Evolutionary conservation across 2,113 vertebrate species (phyloP).

Genomic region (Gracilinanus agilis): DNA sequence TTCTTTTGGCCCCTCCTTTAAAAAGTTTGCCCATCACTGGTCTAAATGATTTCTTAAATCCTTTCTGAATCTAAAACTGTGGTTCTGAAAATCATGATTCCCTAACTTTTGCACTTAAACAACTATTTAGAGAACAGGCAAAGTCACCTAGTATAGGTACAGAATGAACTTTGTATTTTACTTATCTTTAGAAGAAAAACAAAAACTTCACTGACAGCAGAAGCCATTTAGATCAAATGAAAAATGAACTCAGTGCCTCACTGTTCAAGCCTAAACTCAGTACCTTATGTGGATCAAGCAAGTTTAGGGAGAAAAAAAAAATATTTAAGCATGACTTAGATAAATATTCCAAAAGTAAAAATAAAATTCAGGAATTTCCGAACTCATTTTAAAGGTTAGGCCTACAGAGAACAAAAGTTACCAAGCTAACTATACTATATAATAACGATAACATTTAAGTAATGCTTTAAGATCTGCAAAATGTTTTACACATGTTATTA

Average conservation of each 20-base stretch:
- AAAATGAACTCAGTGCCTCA: slow-evolving; percentile 15
- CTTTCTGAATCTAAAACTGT: background rate
- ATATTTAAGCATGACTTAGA: background rate
- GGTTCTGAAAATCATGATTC: background rate
- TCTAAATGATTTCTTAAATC: background rate
- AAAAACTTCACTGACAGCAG: background rate
- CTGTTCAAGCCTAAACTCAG: background rate
- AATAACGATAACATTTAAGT: background rate
- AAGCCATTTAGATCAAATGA: background rate
- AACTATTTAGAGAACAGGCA: background rate
- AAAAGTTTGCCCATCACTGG: too few relatives aligned
- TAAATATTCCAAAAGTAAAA: slow-evolving; percentile 29
- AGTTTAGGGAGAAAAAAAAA: background rate
- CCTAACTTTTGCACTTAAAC: background rate
- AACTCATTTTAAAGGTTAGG: background rate
- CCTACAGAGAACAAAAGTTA: background rate
- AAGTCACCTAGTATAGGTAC: background rate
- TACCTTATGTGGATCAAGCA: background rate
- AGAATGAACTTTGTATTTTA: background rate
- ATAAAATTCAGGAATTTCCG: background rate
- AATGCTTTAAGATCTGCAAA: background rate
- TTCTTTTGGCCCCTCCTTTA: too few relatives aligned
- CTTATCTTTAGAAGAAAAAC: background rate
- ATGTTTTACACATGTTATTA: background rate
- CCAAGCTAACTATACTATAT: background rate